phyloP scores from a whole-genome alignment of 2,113 vertebrate species.

The Acrocephalus arundinaceus region DNA sequence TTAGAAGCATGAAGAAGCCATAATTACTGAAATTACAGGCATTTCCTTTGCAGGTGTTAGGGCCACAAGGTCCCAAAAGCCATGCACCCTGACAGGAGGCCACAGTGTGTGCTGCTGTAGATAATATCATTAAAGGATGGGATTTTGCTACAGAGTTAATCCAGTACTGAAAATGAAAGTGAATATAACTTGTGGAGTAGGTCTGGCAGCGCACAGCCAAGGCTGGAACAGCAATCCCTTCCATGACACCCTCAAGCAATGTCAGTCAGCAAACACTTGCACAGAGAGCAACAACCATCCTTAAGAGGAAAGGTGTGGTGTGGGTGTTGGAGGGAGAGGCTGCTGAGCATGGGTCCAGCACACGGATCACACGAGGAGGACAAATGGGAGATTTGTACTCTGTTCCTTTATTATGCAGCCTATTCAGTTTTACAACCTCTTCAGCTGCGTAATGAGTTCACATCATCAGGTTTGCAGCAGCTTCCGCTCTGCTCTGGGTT shows the following conservation, averaged over 20 bases:
- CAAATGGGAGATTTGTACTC: background rate
- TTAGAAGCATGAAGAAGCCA: background rate
- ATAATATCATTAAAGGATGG: background rate
- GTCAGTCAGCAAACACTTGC: background rate
- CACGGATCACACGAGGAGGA: background rate
- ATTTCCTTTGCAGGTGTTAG: background rate
- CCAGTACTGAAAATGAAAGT: background rate
- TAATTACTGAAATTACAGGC: background rate
- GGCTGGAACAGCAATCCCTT: background rate
- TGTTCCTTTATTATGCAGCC: background rate
- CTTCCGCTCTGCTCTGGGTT: background rate
- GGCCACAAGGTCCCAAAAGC: background rate
- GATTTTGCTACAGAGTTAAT: background rate
- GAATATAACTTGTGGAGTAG: background rate
- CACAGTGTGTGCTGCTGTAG: background rate
- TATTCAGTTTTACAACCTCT: background rate
- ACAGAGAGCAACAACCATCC: background rate
- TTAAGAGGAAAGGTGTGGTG: background rate
- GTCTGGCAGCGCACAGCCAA: background rate
- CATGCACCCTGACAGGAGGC: rapidly evolving
- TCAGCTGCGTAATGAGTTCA: background rate
- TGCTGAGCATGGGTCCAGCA: background rate
- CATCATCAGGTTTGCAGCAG: background rate
- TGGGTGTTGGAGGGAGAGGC: background rate
- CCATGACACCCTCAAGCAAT: rapidly evolving